Evolutionary conservation across 2,888 invertebrate species (phyloP), one percentile per base, ranked within the genome.

Genomic region (Busseola fusca): DNA sequence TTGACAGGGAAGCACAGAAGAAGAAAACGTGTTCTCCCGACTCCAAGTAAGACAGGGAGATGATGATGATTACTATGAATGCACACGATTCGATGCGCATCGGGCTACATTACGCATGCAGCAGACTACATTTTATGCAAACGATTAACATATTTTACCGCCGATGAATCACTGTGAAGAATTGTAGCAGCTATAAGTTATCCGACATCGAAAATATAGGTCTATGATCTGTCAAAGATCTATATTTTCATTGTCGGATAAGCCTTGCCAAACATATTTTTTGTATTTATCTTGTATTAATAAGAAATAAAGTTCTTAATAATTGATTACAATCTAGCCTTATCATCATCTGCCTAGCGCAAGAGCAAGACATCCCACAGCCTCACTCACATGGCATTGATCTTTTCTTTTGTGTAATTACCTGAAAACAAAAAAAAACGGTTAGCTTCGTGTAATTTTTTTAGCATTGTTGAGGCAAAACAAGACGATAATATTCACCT

Each of bases 361-460:
- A 42, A 42, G 25, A 37, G 42, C 34, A 34, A 34, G 34, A 34
- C 34, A 34, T 34, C 34, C 34, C 34, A 34, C 34, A 34, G 34
- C 10, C 3, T 50, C 42, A 34, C 50, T 67, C 34, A 45, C 50
- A 27, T 21, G 10, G 3, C 27, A 18, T 12, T 16, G 30, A 7
- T 56, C 3, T 57, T 27, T 50, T 9, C 5, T 14, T 45, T 58
- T 7, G 25, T 18, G 30, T 40, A 34, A 42, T 72, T 72, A 72
- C 72, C 72, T 76, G 67, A 37, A 67, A 76, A 76, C n/a, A 76
- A 76, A 21, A 64, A 50, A 7, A n/a, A 1, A 4, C 0, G 1
- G 21, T 74, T n/a, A 75, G 3, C 57, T 42, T 65, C 0, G 65
- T 56, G 0, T 14, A 16, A 27, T 42, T 52, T 27, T 34, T 60